Evolutionary conservation across 2,888 invertebrate species (phyloP).

Genomic region (Hydrotaea diabolus): DNA sequence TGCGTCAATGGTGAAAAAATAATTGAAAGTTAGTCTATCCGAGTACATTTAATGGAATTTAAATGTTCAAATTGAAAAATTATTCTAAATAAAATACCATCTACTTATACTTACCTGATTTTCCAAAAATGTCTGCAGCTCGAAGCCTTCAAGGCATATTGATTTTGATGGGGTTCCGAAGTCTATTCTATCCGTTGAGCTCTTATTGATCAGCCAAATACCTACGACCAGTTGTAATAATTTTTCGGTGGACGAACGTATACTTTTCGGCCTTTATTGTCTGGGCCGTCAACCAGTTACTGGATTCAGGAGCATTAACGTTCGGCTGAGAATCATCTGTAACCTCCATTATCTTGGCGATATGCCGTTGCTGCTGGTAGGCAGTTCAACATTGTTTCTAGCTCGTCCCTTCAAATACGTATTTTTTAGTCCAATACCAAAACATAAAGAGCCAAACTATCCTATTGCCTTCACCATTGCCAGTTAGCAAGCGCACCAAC

Average conservation of each 20-base stretch:
- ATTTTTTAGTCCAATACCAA: constrained; percentile 83
- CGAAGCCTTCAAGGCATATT: constrained; percentile 89
- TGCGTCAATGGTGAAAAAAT: too few species aligned
- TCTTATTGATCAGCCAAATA: constrained; percentile 88
- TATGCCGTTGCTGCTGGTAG: constrained; percentile 88
- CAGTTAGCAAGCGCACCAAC: constrained; percentile 84
- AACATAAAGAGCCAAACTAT: constrained; percentile 85
- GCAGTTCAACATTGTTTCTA: constrained; percentile 81
- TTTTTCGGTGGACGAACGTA: constrained; percentile 85
- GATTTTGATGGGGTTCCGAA: constrained; percentile 83
- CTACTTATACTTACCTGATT: constrained; percentile 81
- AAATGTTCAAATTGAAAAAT: too few species aligned
- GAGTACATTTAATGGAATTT: too few species aligned
- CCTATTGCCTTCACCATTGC: constrained; percentile 87
- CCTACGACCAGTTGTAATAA: constrained; percentile 85
- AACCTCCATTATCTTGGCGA: constrained; percentile 86
- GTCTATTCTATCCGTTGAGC: constrained; percentile 81
- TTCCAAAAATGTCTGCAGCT: constrained; percentile 87
- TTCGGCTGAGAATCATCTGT: constrained; percentile 83
- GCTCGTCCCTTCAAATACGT: constrained; percentile 69
- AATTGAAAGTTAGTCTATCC: too few species aligned
- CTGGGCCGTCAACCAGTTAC: constrained; percentile 91
- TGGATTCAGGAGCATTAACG: constrained; percentile 79
- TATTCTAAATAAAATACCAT: too few species aligned
- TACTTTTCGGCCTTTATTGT: constrained; percentile 87